Base-by-base conservation (phyloP, 2,113 vertebrate genomes). In the Brachyhypopomus occidentalis region DNA sequence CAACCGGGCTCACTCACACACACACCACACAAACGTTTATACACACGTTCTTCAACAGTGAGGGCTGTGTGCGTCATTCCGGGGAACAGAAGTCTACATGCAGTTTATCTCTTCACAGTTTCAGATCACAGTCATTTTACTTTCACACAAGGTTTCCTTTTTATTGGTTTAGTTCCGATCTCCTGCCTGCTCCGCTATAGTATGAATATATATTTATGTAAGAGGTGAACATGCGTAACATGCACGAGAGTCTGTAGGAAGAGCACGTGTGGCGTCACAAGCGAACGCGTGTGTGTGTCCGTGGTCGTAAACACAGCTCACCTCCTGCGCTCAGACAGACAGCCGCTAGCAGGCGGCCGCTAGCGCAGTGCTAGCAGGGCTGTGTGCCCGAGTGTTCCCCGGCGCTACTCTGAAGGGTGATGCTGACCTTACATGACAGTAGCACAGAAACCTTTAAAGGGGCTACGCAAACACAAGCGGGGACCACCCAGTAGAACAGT, bases 401-500 rank as follows among this genome's bases (percentile, higher is more conserved):
- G 92, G 91, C 92, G 89, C 89, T 84, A 85, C 88, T 89, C 84
- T 85, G 90, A 90, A 87, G 80, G 70, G 66, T 91, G 94, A 94
- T 45, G 80, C 86, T 94, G 93, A 94, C 79, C 75, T 82, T 82
- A 93, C 84, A 90, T 91, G 92, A 93, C 93, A 93, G 91, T 90
- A 92, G 90, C 90, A 93, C 92, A 93, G 93, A 92, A 92, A 88
- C 86, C 89, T 91, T 93, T 93, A 93, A 94, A 92, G 92, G 89
- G 90, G 88, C 91, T 89, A 91, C 19, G 19, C 76, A 9, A 73
- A 79, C 79, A 79, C 56, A 55, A 64, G 60, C 41, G 45, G 0
- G 52, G 45, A 77, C 66, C 77, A 75, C 56, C 36, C 72, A 45
- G 75, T 60, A 74, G 76, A 20, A 58, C 59, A 72, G 23, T 45